A percentile compares a stretch with the other conserved stretches of the same genome.
Evolutionary conservation across 2,113 vertebrate species (phyloP).

Genomic region (Butorides virescens): DNA sequence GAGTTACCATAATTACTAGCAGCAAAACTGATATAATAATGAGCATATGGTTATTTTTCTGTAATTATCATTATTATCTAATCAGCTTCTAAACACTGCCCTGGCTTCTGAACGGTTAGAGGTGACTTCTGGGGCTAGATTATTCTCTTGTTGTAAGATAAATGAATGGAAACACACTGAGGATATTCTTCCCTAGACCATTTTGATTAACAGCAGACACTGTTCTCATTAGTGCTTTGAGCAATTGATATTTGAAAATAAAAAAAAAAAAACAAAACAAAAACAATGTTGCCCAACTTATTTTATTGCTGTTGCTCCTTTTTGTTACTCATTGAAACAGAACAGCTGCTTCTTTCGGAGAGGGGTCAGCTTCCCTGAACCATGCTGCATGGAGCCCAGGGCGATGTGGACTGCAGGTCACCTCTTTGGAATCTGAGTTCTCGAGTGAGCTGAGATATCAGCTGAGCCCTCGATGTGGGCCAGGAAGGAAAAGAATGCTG

Average conservation of each 20-base stretch:
- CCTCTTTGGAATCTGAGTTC: neutral
- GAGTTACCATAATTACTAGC: neutral
- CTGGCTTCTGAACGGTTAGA: neutral
- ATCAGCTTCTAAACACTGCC: neutral
- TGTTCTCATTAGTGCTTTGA: neutral
- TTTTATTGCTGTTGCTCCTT: neutral
- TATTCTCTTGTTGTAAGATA: neutral
- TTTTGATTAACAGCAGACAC: neutral
- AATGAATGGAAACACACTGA: neutral
- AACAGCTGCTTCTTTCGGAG: neutral
- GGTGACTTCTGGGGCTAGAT: neutral
- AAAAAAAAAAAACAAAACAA: neutral
- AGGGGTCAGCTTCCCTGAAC: neutral
- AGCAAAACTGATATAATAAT: neutral
- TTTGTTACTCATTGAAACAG: neutral
- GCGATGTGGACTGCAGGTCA: rapidly evolving
- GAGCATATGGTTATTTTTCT: neutral
- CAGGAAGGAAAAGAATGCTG: neutral
- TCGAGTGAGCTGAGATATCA: neutral
- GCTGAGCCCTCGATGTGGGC: rapidly evolving
- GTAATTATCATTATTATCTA: conserved; percentile 50
- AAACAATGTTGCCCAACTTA: neutral
- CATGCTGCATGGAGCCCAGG: neutral
- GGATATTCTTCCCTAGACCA: neutral
- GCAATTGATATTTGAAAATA: neutral